These are phyloP conservation scores for Scyliorhinus canicula DNA, from an alignment of 2,797 vertebrate species.

Conservation along the genomic window DNA sequence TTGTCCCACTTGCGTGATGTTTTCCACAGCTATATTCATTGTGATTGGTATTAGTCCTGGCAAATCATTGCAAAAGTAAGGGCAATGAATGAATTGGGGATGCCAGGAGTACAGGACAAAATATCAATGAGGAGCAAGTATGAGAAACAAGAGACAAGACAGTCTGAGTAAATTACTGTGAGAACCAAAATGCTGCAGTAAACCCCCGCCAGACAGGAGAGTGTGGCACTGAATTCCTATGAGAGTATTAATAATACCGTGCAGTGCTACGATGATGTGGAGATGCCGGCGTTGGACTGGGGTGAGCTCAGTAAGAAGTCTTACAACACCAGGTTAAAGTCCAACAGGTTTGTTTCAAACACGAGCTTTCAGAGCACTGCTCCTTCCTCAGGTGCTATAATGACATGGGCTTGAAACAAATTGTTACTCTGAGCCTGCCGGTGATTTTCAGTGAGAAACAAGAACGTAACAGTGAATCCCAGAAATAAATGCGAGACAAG, in stretches of 20 bases:
- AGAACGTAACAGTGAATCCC: background rate
- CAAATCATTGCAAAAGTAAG: background rate
- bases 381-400: no score
- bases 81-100: background rate
- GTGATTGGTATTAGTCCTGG: background rate
- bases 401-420: background rate
- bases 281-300: no score
- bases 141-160: background rate
- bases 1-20: background rate
- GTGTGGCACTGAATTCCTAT: background rate
- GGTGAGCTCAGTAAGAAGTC: no score
- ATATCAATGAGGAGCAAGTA: background rate
- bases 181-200: background rate
- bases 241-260: background rate
- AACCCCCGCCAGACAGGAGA: background rate
- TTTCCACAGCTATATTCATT: background rate
- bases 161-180: constrained; percentile 18
- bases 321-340: no score
- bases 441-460: background rate
- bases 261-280: no score
- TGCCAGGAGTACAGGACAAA: background rate
- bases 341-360: no score
- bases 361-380: no score
- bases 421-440: background rate
- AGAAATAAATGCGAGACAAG: background rate